Evolutionary conservation across 2,113 vertebrate genomes (phyloP), one percentile per base, ranked within the genome.

Genomic region (Glareola pratincola): DNA sequence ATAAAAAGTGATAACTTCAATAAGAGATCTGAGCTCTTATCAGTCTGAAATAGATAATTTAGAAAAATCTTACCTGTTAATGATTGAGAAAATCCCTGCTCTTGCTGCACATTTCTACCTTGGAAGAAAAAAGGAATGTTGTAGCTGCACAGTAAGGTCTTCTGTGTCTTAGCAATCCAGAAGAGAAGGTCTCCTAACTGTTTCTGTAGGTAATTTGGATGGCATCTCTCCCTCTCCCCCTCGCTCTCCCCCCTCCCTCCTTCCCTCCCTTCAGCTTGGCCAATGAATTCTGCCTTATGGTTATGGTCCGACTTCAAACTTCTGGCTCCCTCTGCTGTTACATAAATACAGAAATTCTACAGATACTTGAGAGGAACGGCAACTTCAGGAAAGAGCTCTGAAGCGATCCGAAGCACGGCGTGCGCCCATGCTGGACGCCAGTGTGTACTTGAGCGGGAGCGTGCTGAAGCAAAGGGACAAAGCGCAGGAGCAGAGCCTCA

Each of bases 301-400:
- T 67, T 71, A 8, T 4, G 15, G 4, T 24, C 76, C 68, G 82
- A 72, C 67, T 95, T 76, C 77, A 59, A 94, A 96, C 81, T 95
- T 95, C 71, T 95, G 87, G 96, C 97, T 96, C 96, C 97, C 96
- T 96, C 97, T 97, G 91, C 94, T 95, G 97, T 94, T 90, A 12
- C 3, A 36, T 39, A 91, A 85, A 83, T 88, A 73, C 1, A 88
- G 39, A 56, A 80, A 84, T 87, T 81, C 81, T 92, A 50, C 37
- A 62, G 53, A 45, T 75, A 22, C 8, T 53, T 29, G 24, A 37
- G 57, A 66, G 47, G 56, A 69, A 73, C 5, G 85, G 69, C 39
- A 88, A 19, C 62, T 94, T 71, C 57, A 47, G 57, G 23, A 54
- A 79, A 69, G 41, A 79, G 23, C 54, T 50, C 6, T 19, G 53